Percentiles rank a stretch among this genome's conserved stretches.
phyloP scores from a whole-genome alignment of 1,140 invertebrate genomes.

The Chrysomallon squamiferum region DNA sequence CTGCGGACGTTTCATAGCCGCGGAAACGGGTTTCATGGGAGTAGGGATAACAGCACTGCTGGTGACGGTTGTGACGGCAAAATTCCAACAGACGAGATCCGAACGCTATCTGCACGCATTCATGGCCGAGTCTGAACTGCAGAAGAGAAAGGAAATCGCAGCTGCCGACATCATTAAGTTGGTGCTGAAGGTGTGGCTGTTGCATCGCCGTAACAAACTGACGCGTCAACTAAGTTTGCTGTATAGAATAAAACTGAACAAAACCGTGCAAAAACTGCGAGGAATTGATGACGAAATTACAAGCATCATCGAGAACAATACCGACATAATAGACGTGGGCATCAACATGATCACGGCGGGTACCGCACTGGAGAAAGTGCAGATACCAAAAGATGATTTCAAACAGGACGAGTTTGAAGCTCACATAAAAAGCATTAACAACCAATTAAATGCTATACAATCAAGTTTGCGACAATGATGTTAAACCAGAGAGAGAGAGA shows the following conservation, averaged over 20 bases:
- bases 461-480: too few species aligned
- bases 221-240: too few species aligned
- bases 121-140: conserved; percentile 38
- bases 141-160: background rate
- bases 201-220: too few species aligned
- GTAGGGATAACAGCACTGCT: conserved; percentile 55
- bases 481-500: too few species aligned
- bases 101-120: conserved; percentile 48
- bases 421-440: too few species aligned
- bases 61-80: conserved; percentile 52
- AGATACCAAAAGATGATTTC: conserved; percentile 44
- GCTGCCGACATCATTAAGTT: too few species aligned
- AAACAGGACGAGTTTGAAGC: conserved; percentile 66
- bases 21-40: conserved; percentile 53
- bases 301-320: too few species aligned
- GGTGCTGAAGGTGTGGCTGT: too few species aligned
- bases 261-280: too few species aligned
- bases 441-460: too few species aligned
- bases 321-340: conserved; percentile 4
- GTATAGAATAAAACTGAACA: too few species aligned
- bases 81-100: conserved; percentile 37
- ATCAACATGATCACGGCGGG: conserved; percentile 38
- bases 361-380: conserved; percentile 45
- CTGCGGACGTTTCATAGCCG: conserved; percentile 55
- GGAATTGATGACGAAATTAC: too few species aligned